Evolutionary conservation across 2,113 vertebrate species (phyloP).

Genomic region (Ceyx melanurus): DNA sequence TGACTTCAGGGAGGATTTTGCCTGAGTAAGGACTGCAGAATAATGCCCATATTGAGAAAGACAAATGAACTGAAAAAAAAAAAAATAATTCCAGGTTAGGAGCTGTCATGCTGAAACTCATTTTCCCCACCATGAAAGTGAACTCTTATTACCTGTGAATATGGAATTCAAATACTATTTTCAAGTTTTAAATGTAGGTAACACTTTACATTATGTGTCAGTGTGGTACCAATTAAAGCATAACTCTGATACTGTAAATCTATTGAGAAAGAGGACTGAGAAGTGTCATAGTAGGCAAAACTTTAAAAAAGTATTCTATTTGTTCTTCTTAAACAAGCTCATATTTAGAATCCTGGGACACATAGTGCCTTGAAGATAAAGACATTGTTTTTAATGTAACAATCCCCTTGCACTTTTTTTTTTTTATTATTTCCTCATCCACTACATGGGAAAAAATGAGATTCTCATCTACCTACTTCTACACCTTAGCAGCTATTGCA

Average conservation of each 20-base stretch:
- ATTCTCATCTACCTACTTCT: neutral
- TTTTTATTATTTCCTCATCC: neutral
- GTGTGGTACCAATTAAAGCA: conserved; percentile 64
- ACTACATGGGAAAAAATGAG: neutral
- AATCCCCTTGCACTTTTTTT: neutral
- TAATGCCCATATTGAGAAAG: conserved; percentile 1
- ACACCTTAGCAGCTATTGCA: neutral
- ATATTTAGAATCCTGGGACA: neutral
- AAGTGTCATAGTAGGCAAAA: neutral
- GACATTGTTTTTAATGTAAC: neutral
- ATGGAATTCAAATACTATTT: conserved; percentile 74
- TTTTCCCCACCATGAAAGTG: conserved; percentile 68
- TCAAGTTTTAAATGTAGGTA: conserved; percentile 74
- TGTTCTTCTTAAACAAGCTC: neutral
- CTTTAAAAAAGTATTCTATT: neutral
- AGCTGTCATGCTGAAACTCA: conserved; percentile 70
- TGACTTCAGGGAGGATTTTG: neutral
- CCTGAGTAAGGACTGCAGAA: neutral
- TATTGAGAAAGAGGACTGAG: conserved; percentile 12
- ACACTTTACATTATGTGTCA: conserved; percentile 73
- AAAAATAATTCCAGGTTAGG: conserved; percentile 5
- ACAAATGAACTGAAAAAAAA: neutral
- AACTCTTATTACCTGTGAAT: conserved; percentile 74
- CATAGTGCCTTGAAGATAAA: neutral
- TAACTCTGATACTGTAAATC: conserved; percentile 41